Base-by-base conservation (phyloP, 2,113 vertebrate genomes). In the Tor tambroides region DNA sequence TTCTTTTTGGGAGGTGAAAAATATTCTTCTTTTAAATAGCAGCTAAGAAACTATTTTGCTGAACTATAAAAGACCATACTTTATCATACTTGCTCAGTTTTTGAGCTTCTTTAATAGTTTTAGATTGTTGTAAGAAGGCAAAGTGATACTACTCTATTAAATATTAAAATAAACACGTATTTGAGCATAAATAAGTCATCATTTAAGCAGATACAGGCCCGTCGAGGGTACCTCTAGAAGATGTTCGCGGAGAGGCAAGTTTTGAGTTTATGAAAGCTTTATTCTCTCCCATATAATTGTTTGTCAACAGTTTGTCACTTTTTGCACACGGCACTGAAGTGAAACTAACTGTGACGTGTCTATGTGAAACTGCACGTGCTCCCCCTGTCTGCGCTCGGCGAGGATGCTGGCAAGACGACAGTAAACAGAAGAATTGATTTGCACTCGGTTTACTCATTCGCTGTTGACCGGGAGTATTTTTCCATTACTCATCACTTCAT, bases 391-490 rank as follows among this genome's bases (percentile, higher is more conserved):
- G 89, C 89, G 81, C 87, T 49, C 75, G 56, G 88, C 65, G 23
- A 28, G 15, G 17, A 11, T 72, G 26, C 61, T 71, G 59, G 49
- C 56, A 69, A 87, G 17, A 17, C 19, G 32, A 67, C 54, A 85
- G 63, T 82, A 61, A 77, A 83, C 74, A 86, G 8, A 77, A 78
- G 78, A 77, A 49, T 15, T 78, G 82, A 71, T 88, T 86, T 89
- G 89, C 87, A 81, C 89, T 56, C 84, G 71, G 71, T 38, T 71
- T 54, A 28, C 6, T 59, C 19, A 14, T 5, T 38, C 12, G 19
- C 61, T 11, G 38, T 5, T 59, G 43, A 74, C 26, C 26, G 10
- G 30, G n/a, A 9, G 86, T 54, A 15, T 17, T 87, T 86, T 46
- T 69, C 67, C 87, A 59, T 23, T 26, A 67, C 54, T 26, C 26